Evolutionary conservation across 2,113 vertebrate genomes (phyloP).

Genomic region (Anser cygnoides): DNA sequence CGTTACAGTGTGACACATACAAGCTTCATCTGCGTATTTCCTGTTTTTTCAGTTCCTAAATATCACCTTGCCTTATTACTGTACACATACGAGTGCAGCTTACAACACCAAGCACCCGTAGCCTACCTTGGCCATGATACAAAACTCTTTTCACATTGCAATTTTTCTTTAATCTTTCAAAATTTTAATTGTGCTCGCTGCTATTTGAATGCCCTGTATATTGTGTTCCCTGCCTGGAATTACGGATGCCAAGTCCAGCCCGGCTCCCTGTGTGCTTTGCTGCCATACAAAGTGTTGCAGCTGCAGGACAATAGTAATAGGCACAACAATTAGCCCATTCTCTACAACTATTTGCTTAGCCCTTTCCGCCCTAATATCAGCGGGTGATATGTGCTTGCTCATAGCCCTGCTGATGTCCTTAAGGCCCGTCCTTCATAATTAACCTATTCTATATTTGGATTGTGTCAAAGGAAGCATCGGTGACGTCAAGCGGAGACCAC

Average conservation of each 20-base stretch:
- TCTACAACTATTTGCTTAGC: background rate
- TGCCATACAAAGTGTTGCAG: slow-evolving; percentile 27
- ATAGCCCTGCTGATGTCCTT: background rate
- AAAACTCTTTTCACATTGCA: accelerated
- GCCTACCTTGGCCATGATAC: accelerated
- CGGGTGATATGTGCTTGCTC: background rate
- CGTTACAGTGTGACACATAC: background rate
- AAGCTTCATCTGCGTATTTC: background rate
- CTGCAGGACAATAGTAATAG: slow-evolving; percentile 48
- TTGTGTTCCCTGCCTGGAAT: slow-evolving; percentile 33
- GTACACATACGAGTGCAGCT: accelerated
- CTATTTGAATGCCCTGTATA: background rate
- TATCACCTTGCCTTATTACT: background rate
- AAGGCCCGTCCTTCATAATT: background rate
- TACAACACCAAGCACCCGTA: background rate
- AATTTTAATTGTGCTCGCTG: too few relatives aligned
- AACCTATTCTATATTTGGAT: background rate
- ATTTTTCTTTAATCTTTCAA: background rate
- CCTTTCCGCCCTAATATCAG: background rate
- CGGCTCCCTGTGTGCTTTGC: background rate
- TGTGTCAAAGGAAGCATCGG: background rate
- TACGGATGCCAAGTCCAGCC: background rate
- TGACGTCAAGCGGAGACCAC: accelerated
- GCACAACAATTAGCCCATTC: slow-evolving; percentile 47
- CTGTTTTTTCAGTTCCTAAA: background rate